Conservation (phyloP, 2,113 vertebrate genomes). For the Carettochelys insculpta region DNA sequence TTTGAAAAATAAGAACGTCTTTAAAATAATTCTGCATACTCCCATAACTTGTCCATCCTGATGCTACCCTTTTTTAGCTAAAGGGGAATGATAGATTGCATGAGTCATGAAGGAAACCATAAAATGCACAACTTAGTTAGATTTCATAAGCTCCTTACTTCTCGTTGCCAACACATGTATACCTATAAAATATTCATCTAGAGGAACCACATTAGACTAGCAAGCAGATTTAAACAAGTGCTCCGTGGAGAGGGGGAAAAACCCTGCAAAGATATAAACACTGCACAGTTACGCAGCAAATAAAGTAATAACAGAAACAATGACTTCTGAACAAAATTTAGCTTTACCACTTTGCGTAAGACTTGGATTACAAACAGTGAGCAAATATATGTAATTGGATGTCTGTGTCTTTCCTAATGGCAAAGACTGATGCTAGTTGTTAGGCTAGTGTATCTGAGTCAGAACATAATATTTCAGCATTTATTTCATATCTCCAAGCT, state of each 20-base stretch:
- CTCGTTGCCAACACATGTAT: background rate
- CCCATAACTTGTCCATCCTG: background rate
- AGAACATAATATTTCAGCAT: background rate
- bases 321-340: background rate
- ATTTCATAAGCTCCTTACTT: background rate
- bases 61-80: background rate
- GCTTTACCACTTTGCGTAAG: background rate
- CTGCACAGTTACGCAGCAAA: background rate
- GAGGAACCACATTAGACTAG: background rate
- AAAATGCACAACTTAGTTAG: background rate
- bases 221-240: background rate
- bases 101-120: too few relatives aligned
- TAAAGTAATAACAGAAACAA: background rate
- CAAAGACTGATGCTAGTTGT: background rate
- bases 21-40: background rate
- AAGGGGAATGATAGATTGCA: background rate
- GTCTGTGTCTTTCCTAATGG: background rate
- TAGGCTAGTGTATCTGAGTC: background rate
- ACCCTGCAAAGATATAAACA: background rate
- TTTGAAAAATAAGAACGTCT: background rate
- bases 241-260: background rate
- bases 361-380: fast-evolving
- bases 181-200: slow-evolving; percentile 33
- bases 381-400: background rate
- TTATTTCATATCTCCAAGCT: background rate